A percentile compares a stretch with the other conserved stretches of the same genome.
These are phyloP conservation scores for Adelges cooleyi DNA, from an alignment of 1,140 invertebrate species.

Conservation along the genomic window DNA sequence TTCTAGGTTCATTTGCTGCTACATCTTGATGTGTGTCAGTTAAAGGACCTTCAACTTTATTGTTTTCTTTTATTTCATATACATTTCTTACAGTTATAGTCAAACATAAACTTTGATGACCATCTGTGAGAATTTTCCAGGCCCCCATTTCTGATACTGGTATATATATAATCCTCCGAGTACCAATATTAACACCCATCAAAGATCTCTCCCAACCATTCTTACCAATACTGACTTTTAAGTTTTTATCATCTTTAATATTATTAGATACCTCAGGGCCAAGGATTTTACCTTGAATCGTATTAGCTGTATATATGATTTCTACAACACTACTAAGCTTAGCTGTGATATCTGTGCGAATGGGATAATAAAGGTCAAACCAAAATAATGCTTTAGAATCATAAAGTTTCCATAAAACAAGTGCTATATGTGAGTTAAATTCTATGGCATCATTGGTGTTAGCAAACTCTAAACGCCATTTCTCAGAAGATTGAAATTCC, in stretches of 20 bases:
- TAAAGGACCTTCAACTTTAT: background rate
- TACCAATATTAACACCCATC: background rate
- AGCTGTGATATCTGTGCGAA: background rate
- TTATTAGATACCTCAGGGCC: conserved; percentile 17
- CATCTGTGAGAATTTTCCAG: conserved; percentile 17
- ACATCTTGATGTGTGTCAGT: background rate
- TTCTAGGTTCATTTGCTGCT: background rate
- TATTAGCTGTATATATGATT: background rate
- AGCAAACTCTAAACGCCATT: background rate
- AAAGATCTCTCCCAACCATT: conserved; percentile 5
- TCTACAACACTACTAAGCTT: background rate
- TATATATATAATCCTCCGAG: background rate
- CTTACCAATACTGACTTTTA: background rate
- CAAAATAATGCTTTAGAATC: background rate
- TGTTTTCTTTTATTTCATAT: background rate
- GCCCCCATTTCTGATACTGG: conserved; percentile 2
- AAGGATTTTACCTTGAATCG: background rate
- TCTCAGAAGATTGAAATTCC: background rate
- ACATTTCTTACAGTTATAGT: conserved; percentile 3
- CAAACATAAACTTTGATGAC: conserved; percentile 13
- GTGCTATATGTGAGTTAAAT: background rate
- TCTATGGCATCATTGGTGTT: background rate
- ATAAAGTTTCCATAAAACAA: conserved; percentile 4
- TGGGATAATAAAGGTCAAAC: conserved; percentile 4
- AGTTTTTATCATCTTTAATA: background rate